A percentile compares a stretch with the other conserved stretches of the same genome.
Conservation (phyloP, 1,140 invertebrate species). For the Papilio helenus region DNA sequence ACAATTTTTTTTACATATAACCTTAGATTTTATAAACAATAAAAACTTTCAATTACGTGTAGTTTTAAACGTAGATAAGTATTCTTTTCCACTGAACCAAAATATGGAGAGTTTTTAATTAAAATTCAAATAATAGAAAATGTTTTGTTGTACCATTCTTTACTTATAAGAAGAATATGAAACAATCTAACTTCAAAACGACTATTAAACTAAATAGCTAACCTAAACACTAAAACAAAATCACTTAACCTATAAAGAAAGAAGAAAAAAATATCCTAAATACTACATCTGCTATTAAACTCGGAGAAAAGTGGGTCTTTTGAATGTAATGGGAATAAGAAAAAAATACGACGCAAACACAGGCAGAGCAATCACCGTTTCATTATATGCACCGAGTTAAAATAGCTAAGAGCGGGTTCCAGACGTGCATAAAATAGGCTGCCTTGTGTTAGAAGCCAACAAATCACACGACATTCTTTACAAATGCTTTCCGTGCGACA, state of each 20-base stretch:
- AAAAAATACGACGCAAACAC: conserved; percentile 17
- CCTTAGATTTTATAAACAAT: too few relatives aligned
- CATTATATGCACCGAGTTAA: conserved; percentile 25
- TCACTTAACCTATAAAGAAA: conserved; percentile 12
- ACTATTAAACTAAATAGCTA: background rate
- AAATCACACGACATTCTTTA: background rate
- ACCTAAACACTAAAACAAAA: background rate
- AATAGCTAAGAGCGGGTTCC: conserved; percentile 14
- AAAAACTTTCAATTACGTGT: too few relatives aligned
- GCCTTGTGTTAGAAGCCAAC: conserved; percentile 18
- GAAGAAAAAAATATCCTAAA: background rate
- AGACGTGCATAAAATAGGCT: conserved; percentile 23
- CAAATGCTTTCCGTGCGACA: background rate
- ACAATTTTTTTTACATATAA: too few relatives aligned
- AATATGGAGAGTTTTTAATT: too few relatives aligned
- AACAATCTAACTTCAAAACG: background rate
- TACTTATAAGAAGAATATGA: too few relatives aligned
- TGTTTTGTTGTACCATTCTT: too few relatives aligned
- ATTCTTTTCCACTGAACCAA: too few relatives aligned
- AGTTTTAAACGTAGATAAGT: too few relatives aligned
- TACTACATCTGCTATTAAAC: conserved; percentile 8
- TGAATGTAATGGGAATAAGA: conserved; percentile 21
- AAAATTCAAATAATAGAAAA: too few relatives aligned
- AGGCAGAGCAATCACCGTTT: conserved; percentile 22
- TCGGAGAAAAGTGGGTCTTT: conserved; percentile 6